Evolutionary conservation across 2,888 invertebrate genomes (phyloP).

Genomic region (Melanostoma scalare): DNA sequence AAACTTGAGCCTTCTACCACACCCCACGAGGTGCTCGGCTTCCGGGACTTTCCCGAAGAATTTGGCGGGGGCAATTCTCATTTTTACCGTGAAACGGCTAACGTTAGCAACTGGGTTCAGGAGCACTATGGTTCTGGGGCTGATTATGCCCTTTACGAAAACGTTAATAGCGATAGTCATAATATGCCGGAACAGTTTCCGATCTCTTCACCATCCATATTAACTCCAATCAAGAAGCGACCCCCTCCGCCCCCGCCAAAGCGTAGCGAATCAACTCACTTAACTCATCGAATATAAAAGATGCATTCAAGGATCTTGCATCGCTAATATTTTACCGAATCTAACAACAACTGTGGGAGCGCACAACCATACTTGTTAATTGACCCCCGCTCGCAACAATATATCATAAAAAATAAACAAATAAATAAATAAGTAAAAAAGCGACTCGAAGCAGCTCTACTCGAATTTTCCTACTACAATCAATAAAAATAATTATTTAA

Average conservation of each 20-base stretch:
- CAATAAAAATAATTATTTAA: constrained; percentile 24
- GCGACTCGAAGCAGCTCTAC: constrained; percentile 43
- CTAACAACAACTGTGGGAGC: constrained; percentile 42
- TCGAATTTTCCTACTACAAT: constrained; percentile 49
- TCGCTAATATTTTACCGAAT: constrained; percentile 12
- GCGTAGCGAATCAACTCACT: constrained; percentile 93
- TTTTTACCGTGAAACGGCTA: constrained; percentile 84
- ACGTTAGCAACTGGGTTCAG: constrained; percentile 94
- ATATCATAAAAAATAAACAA: background rate
- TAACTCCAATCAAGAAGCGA: constrained; percentile 85
- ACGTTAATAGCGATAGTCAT: constrained; percentile 83
- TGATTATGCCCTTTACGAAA: constrained; percentile 86
- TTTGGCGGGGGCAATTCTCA: constrained; percentile 78
- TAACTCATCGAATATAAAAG: constrained; percentile 83
- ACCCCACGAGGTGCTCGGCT: constrained; percentile 95
- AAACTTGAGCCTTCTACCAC: constrained; percentile 93
- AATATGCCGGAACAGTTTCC: constrained; percentile 65
- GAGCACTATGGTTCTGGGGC: constrained; percentile 88
- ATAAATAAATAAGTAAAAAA: background rate
- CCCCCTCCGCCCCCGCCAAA: constrained; percentile 96
- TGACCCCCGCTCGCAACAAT: constrained; percentile 36
- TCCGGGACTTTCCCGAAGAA: constrained; percentile 89
- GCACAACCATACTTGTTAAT: constrained; percentile 32
- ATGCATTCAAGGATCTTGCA: constrained; percentile 22
- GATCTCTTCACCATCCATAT: constrained; percentile 66